Percentiles rank a stretch among this genome's conserved stretches.
Conservation (phyloP, 2,888 invertebrate species). For the Agrotis segetum region DNA sequence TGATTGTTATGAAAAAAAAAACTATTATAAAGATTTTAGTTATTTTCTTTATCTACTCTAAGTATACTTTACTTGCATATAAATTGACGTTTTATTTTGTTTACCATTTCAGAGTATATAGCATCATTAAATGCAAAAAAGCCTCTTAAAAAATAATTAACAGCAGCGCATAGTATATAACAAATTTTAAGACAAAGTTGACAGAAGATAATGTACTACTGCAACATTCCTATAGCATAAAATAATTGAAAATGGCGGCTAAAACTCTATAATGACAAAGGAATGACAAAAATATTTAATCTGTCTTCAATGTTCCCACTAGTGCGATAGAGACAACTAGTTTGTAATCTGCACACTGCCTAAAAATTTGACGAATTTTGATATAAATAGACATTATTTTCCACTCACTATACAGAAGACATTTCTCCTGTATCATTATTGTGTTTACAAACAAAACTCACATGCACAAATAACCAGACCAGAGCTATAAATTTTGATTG, state of each 20-base stretch:
- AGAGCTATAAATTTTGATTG: too few relatives aligned
- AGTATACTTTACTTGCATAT: constrained; percentile 28
- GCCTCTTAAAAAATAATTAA: constrained; percentile 84
- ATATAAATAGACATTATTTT: too few relatives aligned
- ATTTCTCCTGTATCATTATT: too few relatives aligned
- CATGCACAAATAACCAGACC: too few relatives aligned
- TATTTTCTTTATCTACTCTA: constrained; percentile 30
- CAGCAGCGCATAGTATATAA: constrained; percentile 67
- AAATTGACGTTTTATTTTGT: constrained; percentile 74
- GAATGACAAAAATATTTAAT: constrained; percentile 28
- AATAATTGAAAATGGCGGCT: constrained; percentile 50
- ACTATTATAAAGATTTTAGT: background rate
- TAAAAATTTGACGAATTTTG: too few relatives aligned
- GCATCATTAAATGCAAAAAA: constrained; percentile 84
- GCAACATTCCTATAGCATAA: constrained; percentile 68
- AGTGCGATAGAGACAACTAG: background rate
- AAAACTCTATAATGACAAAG: constrained; percentile 29
- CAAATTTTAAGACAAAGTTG: constrained; percentile 52
- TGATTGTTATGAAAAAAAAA: background rate
- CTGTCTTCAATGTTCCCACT: background rate
- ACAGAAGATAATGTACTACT: constrained; percentile 59
- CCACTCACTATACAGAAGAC: too few relatives aligned
- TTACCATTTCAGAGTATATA: constrained; percentile 89
- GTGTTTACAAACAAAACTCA: too few relatives aligned
- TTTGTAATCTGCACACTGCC: too few relatives aligned